Conservation (phyloP, 2,888 invertebrate species). For the Laspeyria flexula region DNA sequence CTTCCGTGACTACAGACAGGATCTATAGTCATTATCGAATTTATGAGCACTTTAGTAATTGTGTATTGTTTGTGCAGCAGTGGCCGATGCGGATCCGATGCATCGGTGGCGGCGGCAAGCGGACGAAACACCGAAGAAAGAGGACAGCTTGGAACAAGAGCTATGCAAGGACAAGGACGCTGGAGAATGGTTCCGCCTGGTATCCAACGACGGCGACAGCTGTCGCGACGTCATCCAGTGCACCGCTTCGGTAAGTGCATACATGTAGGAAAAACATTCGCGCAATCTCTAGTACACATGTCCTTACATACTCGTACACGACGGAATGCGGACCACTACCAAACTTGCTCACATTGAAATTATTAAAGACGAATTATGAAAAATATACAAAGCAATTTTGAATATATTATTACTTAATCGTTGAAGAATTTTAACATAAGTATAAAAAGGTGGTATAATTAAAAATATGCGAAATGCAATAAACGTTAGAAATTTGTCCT, state of each 20-base stretch:
- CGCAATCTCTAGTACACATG: conserved; percentile 40
- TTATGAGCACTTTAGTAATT: conserved; percentile 9
- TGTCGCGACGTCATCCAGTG: conserved; percentile 98
- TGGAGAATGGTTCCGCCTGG: conserved; percentile 97
- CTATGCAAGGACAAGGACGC: conserved; percentile 98
- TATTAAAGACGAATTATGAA: conserved; percentile 21
- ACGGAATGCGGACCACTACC: conserved; percentile 27
- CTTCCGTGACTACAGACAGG: neutral
- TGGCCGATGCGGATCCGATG: conserved; percentile 62
- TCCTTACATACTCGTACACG: conserved; percentile 25
- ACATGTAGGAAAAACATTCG: conserved; percentile 45
- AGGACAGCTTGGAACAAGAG: conserved; percentile 95
- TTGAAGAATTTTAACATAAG: conserved; percentile 23
- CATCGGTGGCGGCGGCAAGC: conserved; percentile 89
- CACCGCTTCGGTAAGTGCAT: conserved; percentile 93
- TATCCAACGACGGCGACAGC: conserved; percentile 95
- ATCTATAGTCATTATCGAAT: neutral
- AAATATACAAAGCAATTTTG: conserved; percentile 23
- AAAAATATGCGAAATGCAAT: conserved; percentile 39
- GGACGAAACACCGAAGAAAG: conserved; percentile 89
- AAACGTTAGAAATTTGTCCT: conserved; percentile 46
- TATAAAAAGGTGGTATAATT: conserved; percentile 29
- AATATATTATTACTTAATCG: conserved; percentile 27
- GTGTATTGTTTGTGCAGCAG: conserved; percentile 60
- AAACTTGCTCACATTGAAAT: conserved; percentile 37